Percentiles rank a stretch among this genome's conserved stretches.
Evolutionary conservation across 2,888 invertebrate species (phyloP).

Genomic region (Myathropa florea): DNA sequence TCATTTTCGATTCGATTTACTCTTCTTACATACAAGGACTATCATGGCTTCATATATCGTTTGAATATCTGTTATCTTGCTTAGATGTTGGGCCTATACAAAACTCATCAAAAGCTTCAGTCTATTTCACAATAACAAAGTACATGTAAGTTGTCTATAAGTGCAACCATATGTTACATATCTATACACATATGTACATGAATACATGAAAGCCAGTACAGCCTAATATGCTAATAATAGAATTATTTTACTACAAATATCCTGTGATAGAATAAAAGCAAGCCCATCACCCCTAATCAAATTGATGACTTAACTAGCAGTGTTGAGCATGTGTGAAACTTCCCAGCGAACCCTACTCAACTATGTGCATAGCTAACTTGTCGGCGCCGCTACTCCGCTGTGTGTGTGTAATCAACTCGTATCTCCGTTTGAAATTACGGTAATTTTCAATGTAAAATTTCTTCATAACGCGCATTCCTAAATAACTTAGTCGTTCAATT

Average conservation of each 20-base stretch:
- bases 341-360: conserved; percentile 36
- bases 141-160: too few relatives aligned
- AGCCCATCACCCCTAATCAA: conserved; percentile 31
- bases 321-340: conserved; percentile 53
- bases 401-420: conserved; percentile 45
- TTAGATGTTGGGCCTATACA: too few relatives aligned
- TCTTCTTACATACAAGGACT: too few relatives aligned
- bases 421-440: conserved; percentile 53
- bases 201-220: background rate
- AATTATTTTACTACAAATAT: background rate
- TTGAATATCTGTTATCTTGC: too few relatives aligned
- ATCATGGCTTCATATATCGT: too few relatives aligned
- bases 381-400: background rate
- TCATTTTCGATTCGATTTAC: too few relatives aligned
- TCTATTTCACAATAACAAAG: too few relatives aligned
- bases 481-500: conserved; percentile 59
- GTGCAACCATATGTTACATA: background rate
- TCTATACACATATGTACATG: background rate
- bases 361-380: conserved; percentile 16
- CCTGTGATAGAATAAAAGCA: background rate
- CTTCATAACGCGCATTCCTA: conserved; percentile 68
- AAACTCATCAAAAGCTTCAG: too few relatives aligned
- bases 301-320: conserved; percentile 29
- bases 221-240: background rate
- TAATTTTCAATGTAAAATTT: conserved; percentile 69